A percentile compares a stretch with the other conserved stretches of the same genome.
phyloP scores from a whole-genome alignment of 2,797 vertebrate species.

The Numenius phaeopus region DNA sequence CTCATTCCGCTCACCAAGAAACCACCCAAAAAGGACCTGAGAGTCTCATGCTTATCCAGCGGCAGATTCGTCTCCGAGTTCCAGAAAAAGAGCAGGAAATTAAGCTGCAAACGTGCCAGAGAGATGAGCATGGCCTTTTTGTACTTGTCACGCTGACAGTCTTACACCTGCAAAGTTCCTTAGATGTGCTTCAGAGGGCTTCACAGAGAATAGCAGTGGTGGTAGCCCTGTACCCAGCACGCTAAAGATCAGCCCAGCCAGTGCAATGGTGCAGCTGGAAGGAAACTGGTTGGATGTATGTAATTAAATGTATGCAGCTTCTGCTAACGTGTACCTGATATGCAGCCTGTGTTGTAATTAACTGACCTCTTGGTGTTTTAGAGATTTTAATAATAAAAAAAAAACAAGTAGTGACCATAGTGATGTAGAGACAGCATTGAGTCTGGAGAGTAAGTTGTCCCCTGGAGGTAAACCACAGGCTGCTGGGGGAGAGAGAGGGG shows the following conservation, averaged over 20 bases:
- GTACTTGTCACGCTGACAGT: fast-evolving
- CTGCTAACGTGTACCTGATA: not conserved
- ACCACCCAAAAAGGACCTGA: no score
- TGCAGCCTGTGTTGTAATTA: not conserved
- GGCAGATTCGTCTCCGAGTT: not conserved
- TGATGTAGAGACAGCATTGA: not conserved
- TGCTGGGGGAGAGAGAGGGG: not conserved
- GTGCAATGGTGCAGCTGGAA: not conserved
- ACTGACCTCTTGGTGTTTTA: not conserved
- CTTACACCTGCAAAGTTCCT: not conserved
- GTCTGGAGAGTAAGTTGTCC: not conserved
- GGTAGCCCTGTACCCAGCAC: not conserved
- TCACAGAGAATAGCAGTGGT: not conserved
- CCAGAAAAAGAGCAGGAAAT: not conserved
- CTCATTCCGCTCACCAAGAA: not conserved
- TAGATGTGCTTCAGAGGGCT: not conserved
- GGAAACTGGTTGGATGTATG: not conserved
- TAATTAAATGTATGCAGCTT: not conserved
- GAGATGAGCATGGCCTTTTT: not conserved
- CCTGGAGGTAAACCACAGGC: fast-evolving
- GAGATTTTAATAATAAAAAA: not conserved
- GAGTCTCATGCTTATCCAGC: not conserved
- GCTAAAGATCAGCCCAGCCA: not conserved
- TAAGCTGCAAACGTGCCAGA: not conserved
- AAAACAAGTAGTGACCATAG: not conserved